phyloP scores from a whole-genome alignment of 2,888 invertebrate species.

The Congeria kusceri region DNA sequence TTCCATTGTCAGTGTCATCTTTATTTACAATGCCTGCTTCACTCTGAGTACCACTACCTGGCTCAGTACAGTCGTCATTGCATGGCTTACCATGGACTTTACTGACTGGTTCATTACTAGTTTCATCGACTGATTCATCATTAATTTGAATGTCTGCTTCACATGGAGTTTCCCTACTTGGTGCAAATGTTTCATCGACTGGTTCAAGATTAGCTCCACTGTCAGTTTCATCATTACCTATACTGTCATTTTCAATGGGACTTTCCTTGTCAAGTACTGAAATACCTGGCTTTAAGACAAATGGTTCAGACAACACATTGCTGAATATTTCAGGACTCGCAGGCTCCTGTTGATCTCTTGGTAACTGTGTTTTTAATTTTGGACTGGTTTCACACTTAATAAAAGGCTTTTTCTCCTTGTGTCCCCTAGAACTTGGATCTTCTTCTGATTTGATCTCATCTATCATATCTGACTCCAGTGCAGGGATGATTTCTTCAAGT shows the following conservation, averaged over 20 bases:
- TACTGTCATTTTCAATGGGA: neutral
- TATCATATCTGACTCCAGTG: neutral
- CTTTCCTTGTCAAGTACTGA: neutral
- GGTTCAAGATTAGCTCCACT: neutral
- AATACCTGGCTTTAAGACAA: neutral
- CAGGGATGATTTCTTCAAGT: neutral
- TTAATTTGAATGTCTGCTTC: no score
- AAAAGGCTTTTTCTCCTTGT: conserved; percentile 11
- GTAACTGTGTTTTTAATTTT: conserved; percentile 25
- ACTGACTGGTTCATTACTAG: no score
- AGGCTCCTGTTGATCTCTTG: conserved; percentile 8
- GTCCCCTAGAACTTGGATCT: conserved; percentile 19
- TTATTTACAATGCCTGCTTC: no score
- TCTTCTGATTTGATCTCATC: neutral
- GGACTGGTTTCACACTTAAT: conserved; percentile 58
- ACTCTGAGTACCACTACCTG: no score
- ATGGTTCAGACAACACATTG: no score
- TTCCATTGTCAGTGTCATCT: no score
- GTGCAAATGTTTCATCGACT: no score
- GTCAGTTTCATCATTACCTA: neutral
- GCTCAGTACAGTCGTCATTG: no score
- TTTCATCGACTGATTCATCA: no score
- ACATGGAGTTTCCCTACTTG: no score
- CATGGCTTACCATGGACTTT: no score
- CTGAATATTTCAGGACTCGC: conserved; percentile 23